phyloP scores from a whole-genome alignment of 1,140 invertebrate genomes.

The Eciton burchellii region DNA sequence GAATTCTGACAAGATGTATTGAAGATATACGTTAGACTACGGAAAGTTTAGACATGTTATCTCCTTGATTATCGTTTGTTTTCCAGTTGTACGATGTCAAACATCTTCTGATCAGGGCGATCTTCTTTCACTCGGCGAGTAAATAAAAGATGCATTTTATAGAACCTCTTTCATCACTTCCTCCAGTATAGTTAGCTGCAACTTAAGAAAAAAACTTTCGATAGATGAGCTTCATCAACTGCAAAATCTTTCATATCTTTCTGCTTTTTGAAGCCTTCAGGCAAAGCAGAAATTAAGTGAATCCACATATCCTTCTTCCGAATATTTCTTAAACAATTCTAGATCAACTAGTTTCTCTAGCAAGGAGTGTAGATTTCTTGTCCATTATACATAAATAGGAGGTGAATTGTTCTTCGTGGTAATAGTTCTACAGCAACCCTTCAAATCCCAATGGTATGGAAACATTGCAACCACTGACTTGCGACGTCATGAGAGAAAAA shows the following conservation, averaged over 20 bases:
- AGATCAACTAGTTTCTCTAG: constrained; percentile 95
- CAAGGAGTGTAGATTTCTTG: constrained; percentile 92
- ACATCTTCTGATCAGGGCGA: constrained; percentile 86
- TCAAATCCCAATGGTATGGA: constrained; percentile 86
- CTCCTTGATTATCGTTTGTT: constrained; percentile 93
- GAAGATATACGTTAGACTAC: constrained; percentile 95
- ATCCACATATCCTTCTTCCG: constrained; percentile 92
- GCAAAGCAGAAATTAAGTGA: constrained; percentile 96
- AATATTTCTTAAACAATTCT: constrained; percentile 93
- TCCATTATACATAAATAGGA: constrained; percentile 94
- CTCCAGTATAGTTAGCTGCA: constrained; percentile 93
- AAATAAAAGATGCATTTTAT: too few relatives aligned
- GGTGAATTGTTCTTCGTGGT: constrained; percentile 87
- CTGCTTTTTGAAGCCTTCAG: constrained; percentile 94
- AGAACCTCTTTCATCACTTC: constrained; percentile 90
- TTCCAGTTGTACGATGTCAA: constrained; percentile 90
- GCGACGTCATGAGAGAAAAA: constrained; percentile 80
- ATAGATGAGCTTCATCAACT: constrained; percentile 93
- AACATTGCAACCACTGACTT: constrained; percentile 82
- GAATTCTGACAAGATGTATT: constrained; percentile 89
- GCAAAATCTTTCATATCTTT: constrained; percentile 89
- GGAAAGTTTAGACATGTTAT: constrained; percentile 96
- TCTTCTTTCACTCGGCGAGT: constrained; percentile 89
- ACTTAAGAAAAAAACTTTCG: constrained; percentile 92
- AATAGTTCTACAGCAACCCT: constrained; percentile 84